Conservation (phyloP, 2,797 vertebrate species). For the Sebastes paucispinis region DNA sequence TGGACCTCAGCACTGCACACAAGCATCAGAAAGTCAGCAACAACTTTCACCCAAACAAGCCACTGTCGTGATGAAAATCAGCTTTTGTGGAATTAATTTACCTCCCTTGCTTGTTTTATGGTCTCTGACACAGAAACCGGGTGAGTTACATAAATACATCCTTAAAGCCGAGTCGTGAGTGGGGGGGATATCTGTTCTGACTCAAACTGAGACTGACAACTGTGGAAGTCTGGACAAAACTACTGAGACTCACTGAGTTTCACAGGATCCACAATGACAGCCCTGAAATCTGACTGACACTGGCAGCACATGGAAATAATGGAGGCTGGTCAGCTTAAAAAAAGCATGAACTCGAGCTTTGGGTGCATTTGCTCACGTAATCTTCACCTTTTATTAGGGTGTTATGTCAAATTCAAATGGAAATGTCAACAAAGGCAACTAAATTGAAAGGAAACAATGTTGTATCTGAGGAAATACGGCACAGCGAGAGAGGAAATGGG, state of each 20-base stretch:
- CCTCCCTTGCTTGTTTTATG: not conserved
- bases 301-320: slow-evolving; percentile 25
- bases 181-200: slow-evolving; percentile 22
- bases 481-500: slow-evolving; percentile 43
- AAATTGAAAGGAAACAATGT: slow-evolving; percentile 38
- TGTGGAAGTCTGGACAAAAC: slow-evolving; percentile 29
- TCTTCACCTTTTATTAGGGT: slow-evolving; percentile 13
- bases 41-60: not conserved
- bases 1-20: slow-evolving; percentile 1
- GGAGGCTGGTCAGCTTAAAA: not conserved
- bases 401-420: slow-evolving; percentile 15
- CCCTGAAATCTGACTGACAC: slow-evolving; percentile 40
- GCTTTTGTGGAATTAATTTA: slow-evolving; percentile 1
- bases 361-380: slow-evolving; percentile 1
- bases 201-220: slow-evolving; percentile 42
- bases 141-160: slow-evolving; percentile 16
- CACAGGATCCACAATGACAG: slow-evolving; percentile 38
- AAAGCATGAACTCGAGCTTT: not conserved
- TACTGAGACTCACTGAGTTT: slow-evolving; percentile 6
- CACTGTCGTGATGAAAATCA: not conserved
- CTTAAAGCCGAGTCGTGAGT: not conserved
- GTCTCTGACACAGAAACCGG: not conserved
- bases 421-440: slow-evolving; percentile 40
- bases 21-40: slow-evolving; percentile 7
- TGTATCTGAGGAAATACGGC: slow-evolving; percentile 55